Conservation (phyloP, 2,797 vertebrate genomes). For the Eptatretus atami region DNA sequence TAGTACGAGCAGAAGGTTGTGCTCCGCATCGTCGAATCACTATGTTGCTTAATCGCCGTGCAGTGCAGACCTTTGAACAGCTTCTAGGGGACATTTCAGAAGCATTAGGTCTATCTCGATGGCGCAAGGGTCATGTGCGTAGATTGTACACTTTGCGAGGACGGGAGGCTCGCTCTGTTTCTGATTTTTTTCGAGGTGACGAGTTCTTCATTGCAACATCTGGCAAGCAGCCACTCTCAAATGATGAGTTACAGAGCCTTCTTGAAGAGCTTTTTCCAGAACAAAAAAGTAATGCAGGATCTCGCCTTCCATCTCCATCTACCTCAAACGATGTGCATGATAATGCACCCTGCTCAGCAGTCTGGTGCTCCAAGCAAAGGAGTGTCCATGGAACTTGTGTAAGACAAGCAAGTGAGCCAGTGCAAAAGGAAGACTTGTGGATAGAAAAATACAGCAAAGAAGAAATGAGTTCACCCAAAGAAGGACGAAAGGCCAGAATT, state of each 20-base stretch:
- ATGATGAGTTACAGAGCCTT: slow-evolving; percentile 32
- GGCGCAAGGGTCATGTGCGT: slow-evolving; percentile 51
- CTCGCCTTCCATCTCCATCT: no score
- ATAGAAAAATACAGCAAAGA: no score
- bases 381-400: no score
- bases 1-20: slow-evolving; percentile 31
- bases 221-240: slow-evolving; percentile 36
- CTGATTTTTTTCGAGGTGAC: slow-evolving; percentile 62
- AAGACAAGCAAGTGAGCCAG: no score
- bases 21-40: slow-evolving; percentile 32
- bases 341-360: no score
- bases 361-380: no score
- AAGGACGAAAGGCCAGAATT: slow-evolving; percentile 13
- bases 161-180: slow-evolving; percentile 37
- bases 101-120: slow-evolving; percentile 52
- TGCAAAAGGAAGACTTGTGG: no score
- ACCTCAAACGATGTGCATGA: no score
- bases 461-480: slow-evolving; percentile 11
- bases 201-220: slow-evolving; percentile 41
- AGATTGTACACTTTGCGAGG: slow-evolving; percentile 54
- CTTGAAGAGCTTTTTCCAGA: slow-evolving; percentile 47
- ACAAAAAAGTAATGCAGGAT: neutral
- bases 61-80: slow-evolving; percentile 64
- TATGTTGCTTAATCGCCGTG: slow-evolving; percentile 52
- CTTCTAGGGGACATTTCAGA: slow-evolving; percentile 59